Percentiles rank a stretch among this genome's conserved stretches.
Evolutionary conservation across 2,888 invertebrate genomes (phyloP).

Genomic region (Thera britannica): DNA sequence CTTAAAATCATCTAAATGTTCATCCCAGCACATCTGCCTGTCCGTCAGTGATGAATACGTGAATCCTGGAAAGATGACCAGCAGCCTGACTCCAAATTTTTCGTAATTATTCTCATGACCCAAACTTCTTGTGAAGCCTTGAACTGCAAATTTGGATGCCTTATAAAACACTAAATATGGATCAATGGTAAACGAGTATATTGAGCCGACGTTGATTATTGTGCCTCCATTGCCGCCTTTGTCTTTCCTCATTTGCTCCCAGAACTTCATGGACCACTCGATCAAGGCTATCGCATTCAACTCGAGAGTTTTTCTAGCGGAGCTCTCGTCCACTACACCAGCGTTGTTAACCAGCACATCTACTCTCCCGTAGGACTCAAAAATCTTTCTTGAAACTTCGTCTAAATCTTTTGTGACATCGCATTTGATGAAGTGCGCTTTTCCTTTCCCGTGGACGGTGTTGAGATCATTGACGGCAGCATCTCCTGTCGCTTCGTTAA

Average conservation of each 20-base stretch:
- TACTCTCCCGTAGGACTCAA: conserved; percentile 52
- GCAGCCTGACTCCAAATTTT: conserved; percentile 71
- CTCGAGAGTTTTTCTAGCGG: conserved; percentile 45
- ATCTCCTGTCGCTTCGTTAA: conserved; percentile 24
- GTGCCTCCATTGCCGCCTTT: conserved; percentile 83
- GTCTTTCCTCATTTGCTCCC: conserved; percentile 81
- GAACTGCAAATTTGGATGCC: conserved; percentile 81
- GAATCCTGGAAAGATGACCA: conserved; percentile 53
- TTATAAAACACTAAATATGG: conserved; percentile 81
- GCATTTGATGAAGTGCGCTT: conserved; percentile 69
- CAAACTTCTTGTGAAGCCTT: conserved; percentile 73
- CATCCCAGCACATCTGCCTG: conserved; percentile 26
- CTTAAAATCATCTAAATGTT: conserved; percentile 23
- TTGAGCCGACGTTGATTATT: conserved; percentile 86
- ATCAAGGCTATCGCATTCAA: conserved; percentile 58
- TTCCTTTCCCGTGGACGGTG: conserved; percentile 66
- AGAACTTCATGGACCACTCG: conserved; percentile 61
- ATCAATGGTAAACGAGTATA: conserved; percentile 77
- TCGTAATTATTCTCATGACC: conserved; percentile 66
- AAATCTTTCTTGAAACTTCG: conserved; percentile 55
- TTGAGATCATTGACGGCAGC: conserved; percentile 40
- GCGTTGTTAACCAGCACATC: conserved; percentile 70
- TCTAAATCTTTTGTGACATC: conserved; percentile 77
- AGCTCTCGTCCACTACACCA: conserved; percentile 52
- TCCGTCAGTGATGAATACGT: conserved; percentile 23